Base-by-base conservation (phyloP, 1,140 invertebrate genomes). In the Drosophila lini region DNA sequence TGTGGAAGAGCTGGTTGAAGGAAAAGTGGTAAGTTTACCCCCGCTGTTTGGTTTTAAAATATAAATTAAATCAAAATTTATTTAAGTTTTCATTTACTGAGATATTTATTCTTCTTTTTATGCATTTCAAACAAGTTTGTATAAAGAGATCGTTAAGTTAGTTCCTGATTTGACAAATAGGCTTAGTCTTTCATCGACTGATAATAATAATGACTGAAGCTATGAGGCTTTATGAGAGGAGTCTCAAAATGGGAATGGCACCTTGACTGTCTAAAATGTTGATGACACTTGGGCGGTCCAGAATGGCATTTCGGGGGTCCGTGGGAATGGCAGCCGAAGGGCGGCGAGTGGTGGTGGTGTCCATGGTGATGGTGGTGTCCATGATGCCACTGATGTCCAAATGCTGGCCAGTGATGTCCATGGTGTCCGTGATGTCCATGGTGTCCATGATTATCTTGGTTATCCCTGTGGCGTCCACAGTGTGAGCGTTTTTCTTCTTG, bases 1-100 rank as follows among this genome's bases (percentile, higher is more conserved):
- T 16, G 94, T 96, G 40, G 95, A 96, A 79, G 95, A 96, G 71
- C 95, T 96, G 61, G 93, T 96, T 5, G 94, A 95, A 78, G 95
- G 95, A 68, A 95, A 95, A 70, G 84, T 96, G 93, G 96, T 96
- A 92, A 93, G 93, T 92, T 44, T 36, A 19, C 9, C 19, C 16
- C 5, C 13, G 16, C 11, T 28, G 8, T 15, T 45, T 13, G 11
- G 10, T 5, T 32, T 19, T 34, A 6, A 11, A 16, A 32, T 32
- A 52, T 32, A 0, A 32, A 34, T 32, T 1, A 7, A 19, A 32
- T 25, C 11, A 25, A 15, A 45, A 22, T 7, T 15, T 11, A 7
- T 7, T 19, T 19, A 8, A 1, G 16, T 13, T 19, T 7, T 13
- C 6, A 34, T 19, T 19, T 13, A 34, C 25, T 22, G 1, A 1